phyloP scores from a whole-genome alignment of 2,888 invertebrate species.

The Entomobrya proxima region DNA sequence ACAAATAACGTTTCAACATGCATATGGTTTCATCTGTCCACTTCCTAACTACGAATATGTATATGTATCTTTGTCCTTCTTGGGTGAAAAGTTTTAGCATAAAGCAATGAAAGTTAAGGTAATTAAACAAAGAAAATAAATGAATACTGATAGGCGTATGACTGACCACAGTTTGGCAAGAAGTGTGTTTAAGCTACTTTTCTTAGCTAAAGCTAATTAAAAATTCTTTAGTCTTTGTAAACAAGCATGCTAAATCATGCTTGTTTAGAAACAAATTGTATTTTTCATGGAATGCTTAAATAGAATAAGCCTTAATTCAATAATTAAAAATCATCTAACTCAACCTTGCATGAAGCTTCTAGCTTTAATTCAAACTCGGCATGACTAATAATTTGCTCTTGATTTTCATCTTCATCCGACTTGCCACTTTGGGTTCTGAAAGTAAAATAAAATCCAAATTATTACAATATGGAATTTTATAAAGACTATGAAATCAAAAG shows the following conservation, averaged over 20 bases:
- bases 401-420: slow-evolving; percentile 62
- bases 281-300: slow-evolving; percentile 9
- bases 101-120: background rate
- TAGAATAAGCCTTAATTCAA: background rate
- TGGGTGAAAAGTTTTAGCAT: background rate
- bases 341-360: slow-evolving; percentile 73
- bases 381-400: slow-evolving; percentile 70
- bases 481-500: background rate
- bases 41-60: background rate
- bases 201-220: background rate
- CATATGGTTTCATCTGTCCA: background rate
- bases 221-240: no score
- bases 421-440: slow-evolving; percentile 52
- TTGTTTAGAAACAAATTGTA: background rate
- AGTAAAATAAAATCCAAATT: background rate
- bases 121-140: background rate
- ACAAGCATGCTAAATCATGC: background rate
- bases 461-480: background rate
- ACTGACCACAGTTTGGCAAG: slow-evolving; percentile 42
- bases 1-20: slow-evolving; percentile 19
- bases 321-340: slow-evolving; percentile 64
- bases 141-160: slow-evolving; percentile 38
- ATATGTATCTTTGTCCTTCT: background rate
- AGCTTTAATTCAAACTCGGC: slow-evolving; percentile 73
- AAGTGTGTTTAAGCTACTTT: background rate